Conservation (phyloP, 2,888 invertebrate genomes). For the Drosophila falleni region DNA sequence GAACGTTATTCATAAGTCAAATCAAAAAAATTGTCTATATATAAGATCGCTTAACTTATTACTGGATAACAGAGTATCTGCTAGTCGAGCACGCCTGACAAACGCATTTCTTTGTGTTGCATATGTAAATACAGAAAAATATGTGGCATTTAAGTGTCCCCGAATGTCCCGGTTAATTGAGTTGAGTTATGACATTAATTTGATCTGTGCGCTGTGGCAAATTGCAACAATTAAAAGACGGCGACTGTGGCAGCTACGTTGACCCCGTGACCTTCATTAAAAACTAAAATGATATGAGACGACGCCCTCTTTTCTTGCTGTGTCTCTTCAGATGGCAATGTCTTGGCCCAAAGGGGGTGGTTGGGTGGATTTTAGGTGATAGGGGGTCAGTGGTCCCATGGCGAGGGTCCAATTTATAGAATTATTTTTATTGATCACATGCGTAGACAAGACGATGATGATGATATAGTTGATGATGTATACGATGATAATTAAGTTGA, state of each 20-base stretch:
- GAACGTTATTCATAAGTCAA: too few species aligned
- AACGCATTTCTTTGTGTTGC: neutral
- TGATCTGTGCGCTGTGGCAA: slow-evolving; percentile 65
- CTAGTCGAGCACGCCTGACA: neutral
- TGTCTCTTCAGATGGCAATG: slow-evolving; percentile 24
- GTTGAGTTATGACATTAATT: slow-evolving; percentile 79
- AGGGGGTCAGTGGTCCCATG: slow-evolving; percentile 37
- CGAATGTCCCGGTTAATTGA: slow-evolving; percentile 65
- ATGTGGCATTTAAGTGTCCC: slow-evolving; percentile 10
- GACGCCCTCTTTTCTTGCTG: slow-evolving; percentile 23
- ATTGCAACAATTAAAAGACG: slow-evolving; percentile 71
- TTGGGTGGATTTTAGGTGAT: neutral
- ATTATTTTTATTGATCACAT: slow-evolving; percentile 72
- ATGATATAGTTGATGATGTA: slow-evolving; percentile 38
- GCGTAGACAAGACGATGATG: slow-evolving; percentile 41
- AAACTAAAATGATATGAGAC: slow-evolving; percentile 49
- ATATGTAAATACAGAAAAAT: slow-evolving; percentile 3
- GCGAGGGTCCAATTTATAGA: slow-evolving; percentile 43
- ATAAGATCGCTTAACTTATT: too few species aligned
- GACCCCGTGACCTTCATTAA: slow-evolving; percentile 70
- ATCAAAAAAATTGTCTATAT: too few species aligned
- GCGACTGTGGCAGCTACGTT: slow-evolving; percentile 43
- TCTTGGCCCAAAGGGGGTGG: slow-evolving; percentile 12
- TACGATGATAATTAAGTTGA: slow-evolving; percentile 23
- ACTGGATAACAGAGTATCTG: neutral